These are phyloP conservation scores for Neodiprion fabricii DNA, from an alignment of 1,140 invertebrate species.

Conservation along the genomic window DNA sequence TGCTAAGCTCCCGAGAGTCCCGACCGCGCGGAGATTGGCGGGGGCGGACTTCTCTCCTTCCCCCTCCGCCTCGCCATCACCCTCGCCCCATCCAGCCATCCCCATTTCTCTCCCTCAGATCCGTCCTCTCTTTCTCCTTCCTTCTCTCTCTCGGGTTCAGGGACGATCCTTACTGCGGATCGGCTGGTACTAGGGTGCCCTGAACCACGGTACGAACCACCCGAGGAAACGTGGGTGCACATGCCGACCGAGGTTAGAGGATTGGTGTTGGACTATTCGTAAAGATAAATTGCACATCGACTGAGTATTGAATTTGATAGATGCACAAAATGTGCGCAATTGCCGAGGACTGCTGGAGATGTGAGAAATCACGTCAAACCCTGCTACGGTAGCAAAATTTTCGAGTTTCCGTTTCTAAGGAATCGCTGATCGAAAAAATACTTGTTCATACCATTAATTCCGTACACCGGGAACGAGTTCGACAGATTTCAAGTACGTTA, in stretches of 20 bases:
- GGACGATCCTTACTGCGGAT: constrained; percentile 48
- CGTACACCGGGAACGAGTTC: too few relatives aligned
- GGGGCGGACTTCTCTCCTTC: constrained; percentile 14
- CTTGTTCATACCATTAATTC: too few relatives aligned
- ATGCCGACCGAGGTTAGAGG: constrained; percentile 16
- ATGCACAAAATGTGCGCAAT: not conserved
- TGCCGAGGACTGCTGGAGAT: too few relatives aligned
- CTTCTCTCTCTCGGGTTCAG: constrained; percentile 43
- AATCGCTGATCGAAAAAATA: too few relatives aligned
- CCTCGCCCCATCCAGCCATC: constrained; percentile 7
- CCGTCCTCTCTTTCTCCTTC: constrained; percentile 32
- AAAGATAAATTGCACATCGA: too few relatives aligned
- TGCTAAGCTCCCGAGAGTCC: not conserved
- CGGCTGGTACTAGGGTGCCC: constrained; percentile 6
- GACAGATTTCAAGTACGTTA: too few relatives aligned
- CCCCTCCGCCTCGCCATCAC: constrained; percentile 15
- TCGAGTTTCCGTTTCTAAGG: too few relatives aligned
- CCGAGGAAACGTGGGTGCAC: not conserved
- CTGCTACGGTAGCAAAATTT: too few relatives aligned
- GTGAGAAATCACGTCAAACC: too few relatives aligned
- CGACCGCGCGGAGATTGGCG: not conserved
- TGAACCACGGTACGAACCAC: constrained; percentile 1
- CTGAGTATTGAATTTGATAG: not conserved
- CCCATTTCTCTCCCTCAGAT: constrained; percentile 12
- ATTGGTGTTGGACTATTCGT: constrained; percentile 7